These are phyloP conservation scores for Cliona cf. orientalis DNA, from an alignment of 37 sponge, comb jelly and placozoan genomes.

Conservation along the genomic window DNA sequence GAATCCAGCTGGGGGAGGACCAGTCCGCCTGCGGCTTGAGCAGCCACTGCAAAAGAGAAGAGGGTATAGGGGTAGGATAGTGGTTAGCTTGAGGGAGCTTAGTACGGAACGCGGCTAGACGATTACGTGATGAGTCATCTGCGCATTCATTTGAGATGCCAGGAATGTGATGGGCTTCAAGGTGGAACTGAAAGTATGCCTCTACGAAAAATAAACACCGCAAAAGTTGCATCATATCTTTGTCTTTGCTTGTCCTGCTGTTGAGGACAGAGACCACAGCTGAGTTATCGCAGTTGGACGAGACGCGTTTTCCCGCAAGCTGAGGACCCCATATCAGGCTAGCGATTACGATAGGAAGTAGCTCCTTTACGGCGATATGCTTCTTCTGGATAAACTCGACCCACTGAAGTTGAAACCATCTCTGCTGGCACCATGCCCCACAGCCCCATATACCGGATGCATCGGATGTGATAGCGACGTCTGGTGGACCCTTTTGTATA, in stretches of 20 bases:
- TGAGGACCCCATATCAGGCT: background rate
- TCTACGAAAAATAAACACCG: conserved; percentile 38
- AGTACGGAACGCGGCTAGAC: background rate
- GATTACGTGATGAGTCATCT: conserved; percentile 55
- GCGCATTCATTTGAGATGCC: conserved; percentile 28
- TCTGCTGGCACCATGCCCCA: background rate
- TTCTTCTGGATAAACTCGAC: background rate
- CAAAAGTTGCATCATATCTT: conserved; percentile 36
- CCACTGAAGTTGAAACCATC: conserved; percentile 2
- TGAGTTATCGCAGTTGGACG: conserved; percentile 1
- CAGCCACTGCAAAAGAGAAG: conserved; percentile 12
- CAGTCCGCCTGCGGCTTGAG: conserved; percentile 53
- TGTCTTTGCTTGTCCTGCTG: conserved; percentile 11
- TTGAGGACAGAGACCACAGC: conserved; percentile 25
- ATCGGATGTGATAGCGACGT: background rate
- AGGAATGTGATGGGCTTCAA: conserved; percentile 8
- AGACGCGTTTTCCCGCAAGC: background rate
- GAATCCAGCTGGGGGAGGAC: conserved; percentile 48
- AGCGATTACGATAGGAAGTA: background rate
- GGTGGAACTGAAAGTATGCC: conserved; percentile 15
- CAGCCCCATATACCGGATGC: conserved; percentile 3
- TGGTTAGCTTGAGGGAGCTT: background rate
- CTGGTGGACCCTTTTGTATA: background rate
- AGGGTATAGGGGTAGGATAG: background rate
- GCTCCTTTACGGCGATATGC: background rate